phyloP scores from a whole-genome alignment of 2,797 vertebrate genomes.

The Rhadinocentrus ornatus region DNA sequence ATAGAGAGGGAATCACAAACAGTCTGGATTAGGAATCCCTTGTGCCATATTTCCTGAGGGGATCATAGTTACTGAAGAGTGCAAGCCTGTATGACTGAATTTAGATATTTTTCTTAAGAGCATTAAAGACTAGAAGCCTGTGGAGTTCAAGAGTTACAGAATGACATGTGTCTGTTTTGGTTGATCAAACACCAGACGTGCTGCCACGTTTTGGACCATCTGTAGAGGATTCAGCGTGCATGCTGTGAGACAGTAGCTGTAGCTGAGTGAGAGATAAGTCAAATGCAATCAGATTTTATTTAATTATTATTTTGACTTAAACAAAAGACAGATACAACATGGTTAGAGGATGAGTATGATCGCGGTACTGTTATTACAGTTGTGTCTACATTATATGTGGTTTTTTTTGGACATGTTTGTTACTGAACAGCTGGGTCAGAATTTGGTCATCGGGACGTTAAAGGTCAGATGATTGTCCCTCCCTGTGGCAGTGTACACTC shows the following conservation, averaged over 20 bases:
- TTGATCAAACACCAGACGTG: not conserved
- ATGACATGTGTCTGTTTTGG: not conserved
- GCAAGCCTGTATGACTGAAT: not conserved
- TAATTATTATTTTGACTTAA: not conserved
- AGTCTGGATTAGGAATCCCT: not conserved
- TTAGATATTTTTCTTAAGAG: not conserved
- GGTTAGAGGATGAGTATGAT: not conserved
- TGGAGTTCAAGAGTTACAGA: not conserved
- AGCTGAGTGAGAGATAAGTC: not conserved
- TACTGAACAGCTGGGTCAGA: not conserved
- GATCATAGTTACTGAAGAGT: not conserved
- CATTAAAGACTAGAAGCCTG: not conserved
- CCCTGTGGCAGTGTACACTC: conserved; percentile 14
- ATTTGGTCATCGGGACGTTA: conserved; percentile 3
- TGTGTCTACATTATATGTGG: not conserved
- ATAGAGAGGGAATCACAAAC: not conserved
- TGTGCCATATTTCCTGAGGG: not conserved
- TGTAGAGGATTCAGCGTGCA: not conserved
- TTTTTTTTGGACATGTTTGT: not conserved
- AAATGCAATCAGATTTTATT: not conserved
- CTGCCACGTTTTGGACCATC: not conserved
- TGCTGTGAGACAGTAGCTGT: not conserved
- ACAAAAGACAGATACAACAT: not conserved
- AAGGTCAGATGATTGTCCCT: conserved; percentile 2
- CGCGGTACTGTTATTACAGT: not conserved